Conservation (phyloP, 2,797 vertebrate species). For the Hypotaenidia philippensis region DNA sequence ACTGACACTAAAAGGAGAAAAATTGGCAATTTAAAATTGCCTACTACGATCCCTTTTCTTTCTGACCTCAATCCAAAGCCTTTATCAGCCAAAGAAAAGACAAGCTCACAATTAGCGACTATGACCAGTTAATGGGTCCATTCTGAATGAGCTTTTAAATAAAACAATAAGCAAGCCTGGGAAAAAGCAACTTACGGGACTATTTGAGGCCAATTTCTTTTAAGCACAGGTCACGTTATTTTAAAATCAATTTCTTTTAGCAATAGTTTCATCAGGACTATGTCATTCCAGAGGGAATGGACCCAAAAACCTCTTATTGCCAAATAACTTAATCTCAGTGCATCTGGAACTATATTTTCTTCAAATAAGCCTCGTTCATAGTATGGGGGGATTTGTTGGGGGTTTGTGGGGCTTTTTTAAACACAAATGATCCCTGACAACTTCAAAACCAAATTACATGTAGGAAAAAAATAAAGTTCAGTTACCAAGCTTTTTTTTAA, state of each 20-base stretch:
- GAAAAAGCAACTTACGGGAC: neutral
- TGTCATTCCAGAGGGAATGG: neutral
- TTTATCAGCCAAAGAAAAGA: slow-evolving; percentile 27
- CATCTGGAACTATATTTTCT: slow-evolving; percentile 23
- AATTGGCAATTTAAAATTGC: neutral
- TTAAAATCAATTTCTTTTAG: slow-evolving; percentile 24
- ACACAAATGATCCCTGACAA: neutral
- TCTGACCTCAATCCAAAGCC: slow-evolving; percentile 28
- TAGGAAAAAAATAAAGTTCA: neutral
- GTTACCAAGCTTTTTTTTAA: neutral
- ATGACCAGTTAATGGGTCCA: neutral
- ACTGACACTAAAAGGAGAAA: neutral
- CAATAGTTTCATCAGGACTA: neutral
- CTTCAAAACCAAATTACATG: neutral
- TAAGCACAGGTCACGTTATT: neutral
- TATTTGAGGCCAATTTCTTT: neutral
- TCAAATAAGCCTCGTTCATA: neutral
- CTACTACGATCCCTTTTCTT: neutral
- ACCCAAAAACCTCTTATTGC: neutral
- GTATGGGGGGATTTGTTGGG: neutral
- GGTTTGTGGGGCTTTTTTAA: neutral
- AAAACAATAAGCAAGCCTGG: slow-evolving; percentile 20
- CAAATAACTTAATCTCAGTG: neutral
- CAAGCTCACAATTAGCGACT: slow-evolving; percentile 31
- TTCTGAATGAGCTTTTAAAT: slow-evolving; percentile 26